Conservation (phyloP, 2,797 vertebrate genomes). For the Mormyrops attenuatus region DNA sequence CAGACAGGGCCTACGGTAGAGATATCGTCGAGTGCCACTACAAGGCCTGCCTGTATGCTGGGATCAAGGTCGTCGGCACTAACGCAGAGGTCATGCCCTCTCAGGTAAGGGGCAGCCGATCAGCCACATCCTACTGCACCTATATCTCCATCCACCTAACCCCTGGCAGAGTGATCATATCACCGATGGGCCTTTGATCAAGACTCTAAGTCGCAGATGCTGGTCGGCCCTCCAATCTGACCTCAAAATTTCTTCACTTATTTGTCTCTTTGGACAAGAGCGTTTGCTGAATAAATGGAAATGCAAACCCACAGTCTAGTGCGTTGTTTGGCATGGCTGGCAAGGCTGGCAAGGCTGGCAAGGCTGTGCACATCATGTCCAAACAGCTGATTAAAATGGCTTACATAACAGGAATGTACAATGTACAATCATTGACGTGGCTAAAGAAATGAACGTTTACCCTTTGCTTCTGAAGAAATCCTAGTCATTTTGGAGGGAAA, state of each 20-base stretch:
- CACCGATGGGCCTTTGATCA: not conserved
- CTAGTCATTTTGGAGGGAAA: not conserved
- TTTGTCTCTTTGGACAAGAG: not conserved
- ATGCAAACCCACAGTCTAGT: not conserved
- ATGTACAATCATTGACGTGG: not conserved
- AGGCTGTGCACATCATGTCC: not conserved
- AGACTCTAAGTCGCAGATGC: not conserved
- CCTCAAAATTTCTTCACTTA: not conserved
- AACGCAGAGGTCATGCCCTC: slow-evolving; percentile 87
- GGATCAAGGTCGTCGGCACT: slow-evolving; percentile 70
- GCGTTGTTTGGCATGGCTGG: not conserved
- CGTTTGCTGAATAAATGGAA: not conserved
- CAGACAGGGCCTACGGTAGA: slow-evolving; percentile 69
- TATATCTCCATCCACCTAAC: not conserved
- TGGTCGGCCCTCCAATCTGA: not conserved
- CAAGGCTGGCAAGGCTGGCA: not conserved
- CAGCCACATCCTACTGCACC: not conserved
- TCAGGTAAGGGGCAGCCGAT: slow-evolving; percentile 55
- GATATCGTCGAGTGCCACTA: slow-evolving; percentile 81
- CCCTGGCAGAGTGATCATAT: not conserved
- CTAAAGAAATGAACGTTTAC: not conserved
- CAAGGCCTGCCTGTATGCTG: slow-evolving; percentile 77
- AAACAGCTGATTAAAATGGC: not conserved
- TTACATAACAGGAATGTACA: not conserved
- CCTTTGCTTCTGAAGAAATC: not conserved